phyloP scores from a whole-genome alignment of 2,113 vertebrate genomes.

The Oriolus oriolus region DNA sequence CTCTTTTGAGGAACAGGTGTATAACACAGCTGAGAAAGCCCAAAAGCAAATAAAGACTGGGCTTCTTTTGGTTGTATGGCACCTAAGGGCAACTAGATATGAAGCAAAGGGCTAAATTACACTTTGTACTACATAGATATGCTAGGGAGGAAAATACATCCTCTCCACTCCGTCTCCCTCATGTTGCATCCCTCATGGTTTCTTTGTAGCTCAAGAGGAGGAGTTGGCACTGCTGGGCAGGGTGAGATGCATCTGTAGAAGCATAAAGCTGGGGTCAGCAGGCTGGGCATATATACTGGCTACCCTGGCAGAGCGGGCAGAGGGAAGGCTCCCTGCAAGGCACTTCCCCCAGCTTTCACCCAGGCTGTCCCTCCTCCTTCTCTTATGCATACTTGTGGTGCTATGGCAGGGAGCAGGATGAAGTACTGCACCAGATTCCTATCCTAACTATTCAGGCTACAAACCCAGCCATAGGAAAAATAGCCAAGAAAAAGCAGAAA shows the following conservation, averaged over 20 bases:
- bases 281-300: neutral
- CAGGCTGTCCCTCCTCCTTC: neutral
- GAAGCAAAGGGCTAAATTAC: neutral
- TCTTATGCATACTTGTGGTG: neutral
- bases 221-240: neutral
- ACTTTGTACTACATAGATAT: neutral
- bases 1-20: neutral
- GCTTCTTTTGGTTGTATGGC: neutral
- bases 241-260: neutral
- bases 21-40: neutral
- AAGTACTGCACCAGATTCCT: neutral
- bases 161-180: neutral
- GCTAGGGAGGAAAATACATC: neutral
- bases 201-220: neutral
- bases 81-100: neutral
- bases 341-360: neutral
- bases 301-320: rapidly evolving
- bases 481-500: constrained; percentile 55
- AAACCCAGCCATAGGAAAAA: constrained; percentile 29
- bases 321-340: neutral
- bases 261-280: neutral
- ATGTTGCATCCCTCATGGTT: neutral
- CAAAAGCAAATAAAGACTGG: neutral
- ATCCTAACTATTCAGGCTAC: neutral
- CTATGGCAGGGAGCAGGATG: neutral